phyloP scores from a whole-genome alignment of 2,888 invertebrate genomes.

The Volucella inflata region DNA sequence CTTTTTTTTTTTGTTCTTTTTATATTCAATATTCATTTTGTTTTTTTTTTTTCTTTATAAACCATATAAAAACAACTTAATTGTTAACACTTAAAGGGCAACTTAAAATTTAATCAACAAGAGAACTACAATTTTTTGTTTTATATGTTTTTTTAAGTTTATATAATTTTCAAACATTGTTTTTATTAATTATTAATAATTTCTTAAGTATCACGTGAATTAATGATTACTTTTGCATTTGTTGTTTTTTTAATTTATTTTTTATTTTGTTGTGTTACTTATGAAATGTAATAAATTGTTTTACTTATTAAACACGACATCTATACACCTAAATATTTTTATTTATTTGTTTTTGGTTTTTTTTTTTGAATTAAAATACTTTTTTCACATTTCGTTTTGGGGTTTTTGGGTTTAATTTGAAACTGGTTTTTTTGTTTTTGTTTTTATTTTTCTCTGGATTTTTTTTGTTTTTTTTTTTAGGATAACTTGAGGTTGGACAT shows the following conservation, averaged over 20 bases:
- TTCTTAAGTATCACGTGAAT: constrained; percentile 72
- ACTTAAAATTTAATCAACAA: constrained; percentile 70
- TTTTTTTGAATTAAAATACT: constrained; percentile 51
- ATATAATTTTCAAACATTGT: constrained; percentile 49
- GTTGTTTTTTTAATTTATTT: constrained; percentile 8
- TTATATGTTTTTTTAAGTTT: constrained; percentile 43
- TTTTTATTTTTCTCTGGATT: constrained; percentile 3
- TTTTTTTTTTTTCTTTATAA: constrained; percentile 51
- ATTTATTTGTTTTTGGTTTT: constrained; percentile 13
- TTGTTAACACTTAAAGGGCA: constrained; percentile 74
- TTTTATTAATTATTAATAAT: constrained; percentile 43
- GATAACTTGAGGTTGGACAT: background rate
- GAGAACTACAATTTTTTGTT: constrained; percentile 64
- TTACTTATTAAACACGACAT: constrained; percentile 65
- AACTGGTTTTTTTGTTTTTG: constrained; percentile 6
- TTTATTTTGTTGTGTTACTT: constrained; percentile 38
- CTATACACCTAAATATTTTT: constrained; percentile 59
- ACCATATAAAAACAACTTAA: constrained; percentile 75
- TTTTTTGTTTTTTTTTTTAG: constrained; percentile 10
- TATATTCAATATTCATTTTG: constrained; percentile 4
- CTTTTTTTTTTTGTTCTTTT: constrained; percentile 38
- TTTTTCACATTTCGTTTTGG: constrained; percentile 47
- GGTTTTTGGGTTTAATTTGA: background rate
- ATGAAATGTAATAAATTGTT: constrained; percentile 51
- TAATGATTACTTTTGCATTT: constrained; percentile 58